Evolutionary conservation across 2,888 invertebrate genomes (phyloP), one percentile per base, ranked within the genome.

Genomic region (Blastobasis lacticolella): DNA sequence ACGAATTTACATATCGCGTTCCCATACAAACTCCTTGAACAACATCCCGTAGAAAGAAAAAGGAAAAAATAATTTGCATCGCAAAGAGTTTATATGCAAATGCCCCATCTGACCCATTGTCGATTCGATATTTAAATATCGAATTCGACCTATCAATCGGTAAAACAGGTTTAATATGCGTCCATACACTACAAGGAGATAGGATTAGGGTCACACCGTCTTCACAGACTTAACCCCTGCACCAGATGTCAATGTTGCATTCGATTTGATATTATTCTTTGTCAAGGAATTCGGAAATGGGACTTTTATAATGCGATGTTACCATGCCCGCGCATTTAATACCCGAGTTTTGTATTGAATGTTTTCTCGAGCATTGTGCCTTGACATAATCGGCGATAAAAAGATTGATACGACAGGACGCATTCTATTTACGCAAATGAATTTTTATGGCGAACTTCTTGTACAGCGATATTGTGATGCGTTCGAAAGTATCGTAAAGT

Each of bases 61-160:
- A 23, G 73, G 69, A 71, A 68, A 71, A 67, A 69, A 70, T 68
- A 67, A 87, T 87, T 86, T 81, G 81, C 87, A 87, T 81, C 67
- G 47, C 72, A 76, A 84, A 85, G 84, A 78, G 81, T 78, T 72
- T 76, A 64, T 84, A 86, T 85, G 86, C 86, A 85, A 86, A 86
- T 82, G 65, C 65, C 64, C 70, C 71, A 77, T 78, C 74, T 73
- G 60, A 69, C 74, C 68, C 64, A 73, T 83, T 81, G 78, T 78
- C 63, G 66, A 38, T 54, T 58, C 63, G 65, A 76, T 73, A 73
- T 81, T 85, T 78, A 52, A 78, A 81, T 81, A 85, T 84, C 77
- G 78, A 63, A 75, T 75, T 73, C 71, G 67, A 66, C 68, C 78
- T 77, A 84, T 87, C 85, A 84, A 88, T 87, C 75, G 78, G 75